phyloP scores from a whole-genome alignment of 2,113 vertebrate genomes.

The cattle (Bos taurus) region DNA sequence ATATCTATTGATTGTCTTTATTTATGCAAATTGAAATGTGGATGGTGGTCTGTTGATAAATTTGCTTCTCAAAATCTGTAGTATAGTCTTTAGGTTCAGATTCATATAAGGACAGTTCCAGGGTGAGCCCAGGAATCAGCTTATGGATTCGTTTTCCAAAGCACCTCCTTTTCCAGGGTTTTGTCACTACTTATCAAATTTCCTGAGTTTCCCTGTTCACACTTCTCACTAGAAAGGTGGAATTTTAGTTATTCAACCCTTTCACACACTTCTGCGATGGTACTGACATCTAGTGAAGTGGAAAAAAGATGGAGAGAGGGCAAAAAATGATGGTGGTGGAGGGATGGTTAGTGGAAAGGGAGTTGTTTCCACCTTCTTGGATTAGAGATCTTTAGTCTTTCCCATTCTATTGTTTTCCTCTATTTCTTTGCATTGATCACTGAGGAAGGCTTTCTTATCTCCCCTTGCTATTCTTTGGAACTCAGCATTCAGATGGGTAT shows the following conservation, averaged over 20 bases:
- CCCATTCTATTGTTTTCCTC: neutral
- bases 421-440: neutral
- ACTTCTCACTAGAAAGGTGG: neutral
- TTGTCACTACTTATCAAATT: neutral
- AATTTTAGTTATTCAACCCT: neutral
- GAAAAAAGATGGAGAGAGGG: neutral
- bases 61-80: neutral
- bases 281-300: neutral
- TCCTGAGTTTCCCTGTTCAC: neutral
- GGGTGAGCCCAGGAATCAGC: neutral
- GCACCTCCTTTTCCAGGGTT: neutral
- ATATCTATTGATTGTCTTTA: neutral
- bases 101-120: neutral
- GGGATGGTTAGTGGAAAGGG: neutral
- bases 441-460: neutral
- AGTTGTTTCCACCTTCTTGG: neutral
- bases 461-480: neutral
- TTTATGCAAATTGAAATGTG: neutral
- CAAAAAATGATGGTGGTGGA: neutral
- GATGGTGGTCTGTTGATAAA: neutral
- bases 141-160: neutral
- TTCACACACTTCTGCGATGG: neutral
- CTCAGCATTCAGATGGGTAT: neutral
- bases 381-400: neutral
- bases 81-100: neutral